Evolutionary conservation across 2,797 vertebrate genomes (phyloP).

Genomic region (Otolemur crassicaudatus): DNA sequence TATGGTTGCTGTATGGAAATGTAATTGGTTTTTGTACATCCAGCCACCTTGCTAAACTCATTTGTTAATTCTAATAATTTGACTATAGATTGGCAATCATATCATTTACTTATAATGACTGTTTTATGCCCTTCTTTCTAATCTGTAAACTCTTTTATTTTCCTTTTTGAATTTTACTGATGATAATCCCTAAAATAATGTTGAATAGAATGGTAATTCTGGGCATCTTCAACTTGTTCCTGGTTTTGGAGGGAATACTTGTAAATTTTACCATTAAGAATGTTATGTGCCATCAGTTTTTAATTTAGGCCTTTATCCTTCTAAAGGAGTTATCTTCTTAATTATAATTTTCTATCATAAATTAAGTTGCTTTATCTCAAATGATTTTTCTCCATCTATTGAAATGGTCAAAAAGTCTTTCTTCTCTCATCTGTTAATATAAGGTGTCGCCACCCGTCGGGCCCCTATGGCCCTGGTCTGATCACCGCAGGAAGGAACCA

Average conservation of each 20-base stretch:
- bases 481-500: too few relatives aligned
- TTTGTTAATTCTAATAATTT: slow-evolving; percentile 30
- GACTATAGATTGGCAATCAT: not conserved
- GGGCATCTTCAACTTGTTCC: not conserved
- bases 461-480: too few relatives aligned
- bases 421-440: not conserved
- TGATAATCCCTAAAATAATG: not conserved
- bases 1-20: not conserved
- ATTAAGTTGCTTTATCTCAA: slow-evolving; percentile 8
- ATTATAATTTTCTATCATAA: slow-evolving; percentile 37
- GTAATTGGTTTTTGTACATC: not conserved
- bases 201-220: not conserved
- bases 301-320: not conserved
- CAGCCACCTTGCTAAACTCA: not conserved
- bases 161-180: slow-evolving; percentile 12
- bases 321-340: slow-evolving; percentile 8
- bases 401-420: not conserved
- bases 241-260: not conserved
- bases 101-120: slow-evolving; percentile 16
- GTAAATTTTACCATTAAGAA: not conserved
- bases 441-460: not conserved
- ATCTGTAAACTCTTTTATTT: not conserved
- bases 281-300: not conserved
- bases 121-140: slow-evolving; percentile 47
- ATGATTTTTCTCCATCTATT: not conserved